Evolutionary conservation across 2,888 invertebrate species (phyloP), one percentile per base, ranked within the genome.

Genomic region (Danaus chrysippus): DNA sequence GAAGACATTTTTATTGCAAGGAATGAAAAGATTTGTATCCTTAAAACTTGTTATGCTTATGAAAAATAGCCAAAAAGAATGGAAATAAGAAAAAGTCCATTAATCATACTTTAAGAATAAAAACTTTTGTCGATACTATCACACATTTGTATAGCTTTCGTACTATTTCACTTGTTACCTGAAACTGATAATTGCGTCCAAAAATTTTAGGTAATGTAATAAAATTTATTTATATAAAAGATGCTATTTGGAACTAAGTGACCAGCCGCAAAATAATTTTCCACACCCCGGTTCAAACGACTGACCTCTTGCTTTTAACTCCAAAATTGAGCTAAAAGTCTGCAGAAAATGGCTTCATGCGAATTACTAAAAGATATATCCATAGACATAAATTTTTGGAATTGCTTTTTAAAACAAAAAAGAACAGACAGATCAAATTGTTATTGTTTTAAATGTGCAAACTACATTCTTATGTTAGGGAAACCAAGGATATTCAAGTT

Each of bases 1-100:
- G 60, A 64, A 63, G 54, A 62, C 54, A 56, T 64, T 67, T 64
- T 58, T 57, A 54, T 65, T 67, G 58, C 59, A 49, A 58, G 54
- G 23, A 46, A 57, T 41, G 9, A 59, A 54, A 46, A 41, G 44
- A 55, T 43, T 43, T 43, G 11, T 43, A 6, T n/a, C 11, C 5
- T 5, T 10, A 43, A 43, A 43, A 43, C 43, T 43, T 43, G 11
- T 43, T n/a, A 43, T 10, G n/a, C 43, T 34, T 6, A 34, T 34
- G 23, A 34, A 34, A 34, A 34, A 34, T 34, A 34, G 23, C 23
- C 23, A 34, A 34, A 34, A 6, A 34, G 23, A 34, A 34, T 34
- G 23, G 23, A 34, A 34, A 34, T 34, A 34, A 34, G 23, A 34
- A 34, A 34, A 34, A 8, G 23, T 34, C 23, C 23, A 34, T 34